phyloP scores from a whole-genome alignment of 2,113 vertebrate genomes.

The Verasper variegatus region DNA sequence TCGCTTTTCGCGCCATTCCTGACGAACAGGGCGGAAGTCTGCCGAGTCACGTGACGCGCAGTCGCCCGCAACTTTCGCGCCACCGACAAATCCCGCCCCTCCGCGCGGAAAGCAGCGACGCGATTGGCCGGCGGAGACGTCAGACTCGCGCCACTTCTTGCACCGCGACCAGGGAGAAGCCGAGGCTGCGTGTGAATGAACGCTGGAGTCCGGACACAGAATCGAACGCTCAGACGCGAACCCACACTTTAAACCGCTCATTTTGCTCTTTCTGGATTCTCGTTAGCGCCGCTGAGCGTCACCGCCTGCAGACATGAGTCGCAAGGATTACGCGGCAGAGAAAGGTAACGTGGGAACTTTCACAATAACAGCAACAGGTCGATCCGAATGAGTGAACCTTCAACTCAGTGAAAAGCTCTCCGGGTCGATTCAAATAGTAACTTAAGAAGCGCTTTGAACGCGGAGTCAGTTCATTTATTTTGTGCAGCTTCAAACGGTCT shows the following conservation, averaged over 20 bases:
- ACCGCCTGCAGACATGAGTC: slow-evolving; percentile 80
- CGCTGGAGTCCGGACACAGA: slow-evolving; percentile 1
- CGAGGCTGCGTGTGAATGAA: slow-evolving; percentile 46
- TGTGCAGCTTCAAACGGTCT: neutral
- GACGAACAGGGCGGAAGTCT: slow-evolving; percentile 55
- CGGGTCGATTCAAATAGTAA: too few species aligned
- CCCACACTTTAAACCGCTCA: neutral
- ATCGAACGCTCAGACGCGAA: neutral
- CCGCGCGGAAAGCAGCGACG: neutral
- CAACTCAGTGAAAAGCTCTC: too few species aligned
- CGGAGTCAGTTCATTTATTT: too few species aligned
- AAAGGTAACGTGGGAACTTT: slow-evolving; percentile 78
- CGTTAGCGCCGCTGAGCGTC: neutral
- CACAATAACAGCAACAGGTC: slow-evolving; percentile 43
- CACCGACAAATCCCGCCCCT: slow-evolving; percentile 57
- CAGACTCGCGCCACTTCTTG: slow-evolving; percentile 90
- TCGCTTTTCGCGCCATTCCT: slow-evolving; percentile 77
- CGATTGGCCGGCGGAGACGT: slow-evolving; percentile 75
- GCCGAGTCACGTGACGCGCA: slow-evolving; percentile 55
- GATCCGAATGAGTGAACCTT: too few species aligned
- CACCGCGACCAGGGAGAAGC: slow-evolving; percentile 29
- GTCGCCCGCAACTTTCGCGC: slow-evolving; percentile 72
- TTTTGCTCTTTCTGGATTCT: neutral
- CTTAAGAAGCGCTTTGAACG: too few species aligned
- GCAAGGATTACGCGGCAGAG: slow-evolving; percentile 87